Evolutionary conservation across 1,140 invertebrate species (phyloP), one percentile per base, ranked within the genome.

Genomic region (Platyscapa corneri): DNA sequence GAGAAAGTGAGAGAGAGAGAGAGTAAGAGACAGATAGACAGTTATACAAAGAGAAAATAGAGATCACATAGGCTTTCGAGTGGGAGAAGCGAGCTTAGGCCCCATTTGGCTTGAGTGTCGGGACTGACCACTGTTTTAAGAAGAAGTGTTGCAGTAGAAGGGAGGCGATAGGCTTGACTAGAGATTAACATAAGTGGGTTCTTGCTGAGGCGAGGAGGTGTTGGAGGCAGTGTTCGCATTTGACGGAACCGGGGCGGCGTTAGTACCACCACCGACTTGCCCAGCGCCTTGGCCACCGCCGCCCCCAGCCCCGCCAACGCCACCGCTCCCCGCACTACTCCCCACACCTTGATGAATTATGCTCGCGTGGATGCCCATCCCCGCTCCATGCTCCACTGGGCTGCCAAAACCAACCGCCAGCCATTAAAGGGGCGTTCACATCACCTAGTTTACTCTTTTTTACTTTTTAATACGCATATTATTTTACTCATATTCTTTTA

Each of bases 181-280:
- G 95, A 97, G 96, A 96, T 97, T 97, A 92, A 98, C 97, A 95
- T 98, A 98, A 90, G 97, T 97, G 87, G 97, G 97, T 95, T 97
- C 97, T 94, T 97, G 97, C 88, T 93, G 92, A 91, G 97, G 96
- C 90, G 97, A 97, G 92, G 96, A 95, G 93, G 95, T 93, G 92
- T 95, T 95, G 93, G 94, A 94, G 91, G 94, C 92, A 91, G 92
- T 90, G 94, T 94, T 92, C 93, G 94, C 90, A 92, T 94, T 92
- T 92, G 90, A 94, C 90, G 91, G 94, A 88, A 93, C 93, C 85
- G 93, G 88, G 93, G 92, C 93, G 90, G 93, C 92, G 27, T 39
- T 18, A 18, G 30, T 23, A 37, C 37, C 56, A 23, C 49, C 56
- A 65, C 39, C 67, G 30, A 65, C 56, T 56, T 74, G 53, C 5